phyloP scores from a whole-genome alignment of 2,113 vertebrate genomes.

The Turnix velox region DNA sequence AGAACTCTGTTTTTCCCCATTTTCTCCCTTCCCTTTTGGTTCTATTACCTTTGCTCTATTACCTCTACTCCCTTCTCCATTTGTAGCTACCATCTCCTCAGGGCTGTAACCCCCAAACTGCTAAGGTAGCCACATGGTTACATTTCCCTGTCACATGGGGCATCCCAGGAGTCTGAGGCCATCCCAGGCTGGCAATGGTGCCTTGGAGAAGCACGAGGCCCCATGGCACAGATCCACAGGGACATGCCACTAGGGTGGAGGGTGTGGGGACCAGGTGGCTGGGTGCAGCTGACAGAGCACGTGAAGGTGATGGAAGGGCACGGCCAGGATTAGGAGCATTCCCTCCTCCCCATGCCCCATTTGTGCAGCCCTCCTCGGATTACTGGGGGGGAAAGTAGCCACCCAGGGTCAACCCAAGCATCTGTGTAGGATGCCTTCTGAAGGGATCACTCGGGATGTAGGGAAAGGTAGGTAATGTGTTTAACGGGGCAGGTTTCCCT shows the following conservation, averaged over 20 bases:
- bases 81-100: no score
- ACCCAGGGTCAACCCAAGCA: not conserved
- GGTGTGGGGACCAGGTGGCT: not conserved
- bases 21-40: not conserved
- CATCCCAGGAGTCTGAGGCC: not conserved
- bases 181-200: not conserved
- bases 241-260: not conserved
- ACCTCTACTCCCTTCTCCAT: no score
- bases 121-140: not conserved
- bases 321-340: not conserved
- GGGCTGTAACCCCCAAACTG: not conserved
- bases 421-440: not conserved
- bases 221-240: not conserved
- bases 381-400: not conserved
- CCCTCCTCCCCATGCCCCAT: not conserved
- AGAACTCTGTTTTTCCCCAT: not conserved
- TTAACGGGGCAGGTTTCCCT: not conserved
- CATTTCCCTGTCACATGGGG: not conserved
- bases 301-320: conserved; percentile 43
- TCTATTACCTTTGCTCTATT: not conserved
- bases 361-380: not conserved
- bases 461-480: not conserved
- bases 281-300: not conserved
- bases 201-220: not conserved
- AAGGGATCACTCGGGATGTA: not conserved